phyloP scores from a whole-genome alignment of 2,888 invertebrate species.

The Ephialtes manifestator region DNA sequence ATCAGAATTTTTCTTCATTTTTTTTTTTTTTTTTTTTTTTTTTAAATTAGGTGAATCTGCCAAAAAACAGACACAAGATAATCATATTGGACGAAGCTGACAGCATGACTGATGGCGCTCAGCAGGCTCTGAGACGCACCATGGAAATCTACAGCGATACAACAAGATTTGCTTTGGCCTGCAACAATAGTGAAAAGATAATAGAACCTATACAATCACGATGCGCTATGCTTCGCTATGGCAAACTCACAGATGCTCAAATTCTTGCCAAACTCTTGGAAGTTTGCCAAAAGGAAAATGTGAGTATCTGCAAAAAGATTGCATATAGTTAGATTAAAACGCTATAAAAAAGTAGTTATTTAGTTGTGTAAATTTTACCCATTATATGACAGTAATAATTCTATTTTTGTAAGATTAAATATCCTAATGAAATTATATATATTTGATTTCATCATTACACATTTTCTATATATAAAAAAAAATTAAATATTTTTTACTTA shows the following conservation, averaged over 20 bases:
- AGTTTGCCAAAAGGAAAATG: slow-evolving; percentile 92
- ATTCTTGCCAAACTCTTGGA: slow-evolving; percentile 93
- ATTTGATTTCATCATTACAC: no score
- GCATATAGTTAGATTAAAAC: not conserved
- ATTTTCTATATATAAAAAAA: no score
- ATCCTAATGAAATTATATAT: no score
- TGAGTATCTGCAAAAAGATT: slow-evolving; percentile 81
- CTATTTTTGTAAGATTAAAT: no score
- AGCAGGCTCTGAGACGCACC: slow-evolving; percentile 98
- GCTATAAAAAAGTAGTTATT: not conserved
- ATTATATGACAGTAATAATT: no score
- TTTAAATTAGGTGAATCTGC: slow-evolving; percentile 94
- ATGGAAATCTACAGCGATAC: slow-evolving; percentile 99
- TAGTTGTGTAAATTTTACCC: not conserved
- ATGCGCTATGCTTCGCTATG: slow-evolving; percentile 98
- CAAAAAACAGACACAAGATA: slow-evolving; percentile 97
- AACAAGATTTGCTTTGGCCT: slow-evolving; percentile 98
- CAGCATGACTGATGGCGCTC: slow-evolving; percentile 99
- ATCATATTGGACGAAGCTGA: slow-evolving; percentile 99
- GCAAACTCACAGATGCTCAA: slow-evolving; percentile 96
- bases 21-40: slow-evolving; percentile 75
- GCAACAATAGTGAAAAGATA: slow-evolving; percentile 99
- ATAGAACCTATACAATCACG: slow-evolving; percentile 99
- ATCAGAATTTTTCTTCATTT: not conserved
- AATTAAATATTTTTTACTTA: no score